Conservation (phyloP, 2,113 vertebrate genomes). For the Pollachius pollachius region DNA sequence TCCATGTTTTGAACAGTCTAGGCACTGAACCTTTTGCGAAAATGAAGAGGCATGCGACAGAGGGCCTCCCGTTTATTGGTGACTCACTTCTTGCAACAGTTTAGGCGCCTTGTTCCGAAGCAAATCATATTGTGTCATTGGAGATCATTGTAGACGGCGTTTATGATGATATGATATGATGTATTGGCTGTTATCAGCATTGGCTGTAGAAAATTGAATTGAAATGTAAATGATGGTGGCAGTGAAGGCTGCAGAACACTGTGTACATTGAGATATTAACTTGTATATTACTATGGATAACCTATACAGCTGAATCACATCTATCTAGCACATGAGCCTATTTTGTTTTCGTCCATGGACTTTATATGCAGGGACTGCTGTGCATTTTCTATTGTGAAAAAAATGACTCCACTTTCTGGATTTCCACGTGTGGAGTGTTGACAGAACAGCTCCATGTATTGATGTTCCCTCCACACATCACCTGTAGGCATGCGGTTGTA, state of each 20-base stretch:
- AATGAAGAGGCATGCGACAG: slow-evolving; percentile 39
- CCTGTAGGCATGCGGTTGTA: slow-evolving; percentile 56
- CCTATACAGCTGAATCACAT: no score
- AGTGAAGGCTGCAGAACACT: no score
- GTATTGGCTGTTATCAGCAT: no score
- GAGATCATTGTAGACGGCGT: no score
- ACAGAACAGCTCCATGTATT: slow-evolving; percentile 62
- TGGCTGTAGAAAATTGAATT: no score
- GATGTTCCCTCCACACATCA: slow-evolving; percentile 50
- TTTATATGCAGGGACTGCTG: slow-evolving; percentile 35
- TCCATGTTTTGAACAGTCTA: no score
- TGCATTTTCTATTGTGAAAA: slow-evolving; percentile 60
- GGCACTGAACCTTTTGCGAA: slow-evolving; percentile 14
- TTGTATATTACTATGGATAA: no score
- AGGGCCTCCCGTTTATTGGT: slow-evolving; percentile 47
- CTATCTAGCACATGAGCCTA: slow-evolving; percentile 14
- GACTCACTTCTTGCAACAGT: slow-evolving; percentile 24
- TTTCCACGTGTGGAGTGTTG: slow-evolving; percentile 54
- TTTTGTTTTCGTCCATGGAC: slow-evolving; percentile 41
- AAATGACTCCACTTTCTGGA: slow-evolving; percentile 58
- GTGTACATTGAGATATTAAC: no score
- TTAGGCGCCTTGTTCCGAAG: no score
- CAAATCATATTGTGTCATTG: no score
- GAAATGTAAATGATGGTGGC: no score
- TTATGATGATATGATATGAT: no score